Percentiles rank a stretch among this genome's conserved stretches.
Conservation (phyloP, 2,888 invertebrate genomes). For the Megastigmus dorsalis region DNA sequence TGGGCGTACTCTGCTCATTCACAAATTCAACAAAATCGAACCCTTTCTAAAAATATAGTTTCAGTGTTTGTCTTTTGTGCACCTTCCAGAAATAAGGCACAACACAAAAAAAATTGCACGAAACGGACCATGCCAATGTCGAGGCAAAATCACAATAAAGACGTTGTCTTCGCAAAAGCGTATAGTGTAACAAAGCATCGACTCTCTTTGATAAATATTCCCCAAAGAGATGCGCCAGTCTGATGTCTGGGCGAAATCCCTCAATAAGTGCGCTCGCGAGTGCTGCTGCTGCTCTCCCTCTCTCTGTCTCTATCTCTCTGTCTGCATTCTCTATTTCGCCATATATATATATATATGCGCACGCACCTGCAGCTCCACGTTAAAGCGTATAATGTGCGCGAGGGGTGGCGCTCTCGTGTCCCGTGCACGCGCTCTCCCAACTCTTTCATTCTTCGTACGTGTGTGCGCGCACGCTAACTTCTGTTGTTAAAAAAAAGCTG, state of each 20-base stretch:
- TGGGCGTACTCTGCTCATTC: no score
- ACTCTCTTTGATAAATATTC: slow-evolving; percentile 49
- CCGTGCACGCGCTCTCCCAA: background rate
- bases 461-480: background rate
- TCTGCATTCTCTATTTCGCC: background rate
- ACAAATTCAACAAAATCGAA: no score
- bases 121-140: background rate
- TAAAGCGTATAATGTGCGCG: background rate
- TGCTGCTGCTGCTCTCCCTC: background rate
- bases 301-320: no score
- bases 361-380: background rate
- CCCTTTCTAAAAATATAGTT: no score
- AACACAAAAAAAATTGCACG: background rate
- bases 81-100: no score
- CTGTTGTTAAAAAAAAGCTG: slow-evolving; percentile 25
- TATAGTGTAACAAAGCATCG: slow-evolving; percentile 31
- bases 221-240: slow-evolving; percentile 62
- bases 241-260: slow-evolving; percentile 63
- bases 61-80: no score
- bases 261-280: slow-evolving; percentile 33
- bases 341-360: background rate
- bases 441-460: slow-evolving; percentile 14
- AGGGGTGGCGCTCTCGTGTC: no score
- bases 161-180: background rate
- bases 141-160: slow-evolving; percentile 9